Evolutionary conservation across 2,797 vertebrate species (phyloP).

Genomic region (Pampus argenteus): DNA sequence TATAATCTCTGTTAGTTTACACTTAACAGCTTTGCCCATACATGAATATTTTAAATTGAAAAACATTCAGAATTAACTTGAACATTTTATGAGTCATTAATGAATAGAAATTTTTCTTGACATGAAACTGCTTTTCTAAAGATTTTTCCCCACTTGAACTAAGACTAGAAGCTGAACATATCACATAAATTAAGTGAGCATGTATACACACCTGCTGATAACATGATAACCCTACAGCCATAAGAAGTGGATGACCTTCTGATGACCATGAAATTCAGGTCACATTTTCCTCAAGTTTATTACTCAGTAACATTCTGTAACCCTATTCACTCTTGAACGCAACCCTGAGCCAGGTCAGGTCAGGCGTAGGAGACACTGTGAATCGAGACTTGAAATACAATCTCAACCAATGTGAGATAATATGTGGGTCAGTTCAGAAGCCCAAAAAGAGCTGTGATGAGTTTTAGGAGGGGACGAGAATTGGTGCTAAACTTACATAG

Average conservation of each 20-base stretch:
- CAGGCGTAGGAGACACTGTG: not conserved
- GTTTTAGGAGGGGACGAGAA: conserved; percentile 4
- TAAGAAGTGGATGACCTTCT: not conserved
- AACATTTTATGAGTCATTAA: not conserved
- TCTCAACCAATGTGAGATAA: not conserved
- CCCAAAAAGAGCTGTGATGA: conserved; percentile 8
- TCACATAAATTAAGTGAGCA: not conserved
- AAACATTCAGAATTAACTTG: not conserved
- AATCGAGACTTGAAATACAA: conserved; percentile 35
- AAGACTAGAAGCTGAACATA: not conserved
- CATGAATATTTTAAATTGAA: not conserved
- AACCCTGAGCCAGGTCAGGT: conserved; percentile 6
- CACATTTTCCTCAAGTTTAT: conserved; percentile 23
- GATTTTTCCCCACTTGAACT: not conserved
- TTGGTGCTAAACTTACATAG: not conserved
- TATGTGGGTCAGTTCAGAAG: conserved; percentile 31
- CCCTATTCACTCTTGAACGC: not conserved
- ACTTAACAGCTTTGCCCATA: not conserved
- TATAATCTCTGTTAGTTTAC: not conserved
- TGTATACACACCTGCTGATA: not conserved
- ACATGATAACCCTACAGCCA: not conserved
- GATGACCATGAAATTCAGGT: conserved; percentile 4
- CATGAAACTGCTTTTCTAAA: too few relatives aligned
- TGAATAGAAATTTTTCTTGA: too few relatives aligned
- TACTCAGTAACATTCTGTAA: conserved; percentile 15